A percentile compares a stretch with the other conserved stretches of the same genome.
phyloP scores from a whole-genome alignment of 1,140 invertebrate species.

The Delia radicum region DNA sequence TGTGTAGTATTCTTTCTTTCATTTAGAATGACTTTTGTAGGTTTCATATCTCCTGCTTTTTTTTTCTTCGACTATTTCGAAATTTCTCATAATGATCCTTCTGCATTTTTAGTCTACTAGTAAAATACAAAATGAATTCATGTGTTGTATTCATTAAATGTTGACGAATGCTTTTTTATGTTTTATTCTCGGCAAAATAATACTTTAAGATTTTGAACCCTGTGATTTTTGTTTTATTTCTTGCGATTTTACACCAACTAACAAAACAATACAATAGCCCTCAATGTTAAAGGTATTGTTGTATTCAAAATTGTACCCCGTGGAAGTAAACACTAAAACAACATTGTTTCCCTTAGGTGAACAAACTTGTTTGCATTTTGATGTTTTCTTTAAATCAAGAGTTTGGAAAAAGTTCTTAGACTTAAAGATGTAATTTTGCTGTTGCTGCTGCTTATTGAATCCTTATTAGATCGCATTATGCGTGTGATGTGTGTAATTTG shows the following conservation, averaged over 20 bases:
- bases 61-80: background rate
- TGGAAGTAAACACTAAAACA: background rate
- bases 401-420: conserved; percentile 8
- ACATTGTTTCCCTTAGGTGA: background rate
- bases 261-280: background rate
- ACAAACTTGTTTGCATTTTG: background rate
- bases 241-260: background rate
- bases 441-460: background rate
- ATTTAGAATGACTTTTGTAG: conserved; percentile 12
- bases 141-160: background rate
- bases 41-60: background rate
- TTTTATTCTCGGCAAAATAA: background rate
- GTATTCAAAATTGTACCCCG: background rate
- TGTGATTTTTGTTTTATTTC: background rate
- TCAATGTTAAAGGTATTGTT: background rate
- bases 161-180: background rate
- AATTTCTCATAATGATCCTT: conserved; percentile 15
- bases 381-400: background rate
- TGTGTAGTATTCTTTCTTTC: too few species aligned
- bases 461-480: conserved; percentile 20
- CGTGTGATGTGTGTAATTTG: conserved; percentile 23
- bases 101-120: background rate
- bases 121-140: background rate
- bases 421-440: background rate
- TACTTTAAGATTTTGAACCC: background rate